These are phyloP conservation scores for Podarcis raffonei DNA, from an alignment of 2,113 vertebrate genomes.

Conservation along the genomic window DNA sequence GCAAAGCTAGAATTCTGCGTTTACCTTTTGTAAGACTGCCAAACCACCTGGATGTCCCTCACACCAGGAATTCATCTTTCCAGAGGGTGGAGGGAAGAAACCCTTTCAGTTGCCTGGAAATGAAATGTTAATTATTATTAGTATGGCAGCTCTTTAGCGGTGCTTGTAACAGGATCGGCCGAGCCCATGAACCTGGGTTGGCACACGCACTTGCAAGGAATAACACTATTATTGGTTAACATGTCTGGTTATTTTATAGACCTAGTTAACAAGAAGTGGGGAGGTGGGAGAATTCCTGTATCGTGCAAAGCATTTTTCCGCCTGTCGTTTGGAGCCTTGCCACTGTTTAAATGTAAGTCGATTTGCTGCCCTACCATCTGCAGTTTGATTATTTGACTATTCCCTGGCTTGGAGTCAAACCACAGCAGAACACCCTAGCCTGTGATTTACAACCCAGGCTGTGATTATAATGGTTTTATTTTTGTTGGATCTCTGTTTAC, in stretches of 20 bases:
- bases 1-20: background rate
- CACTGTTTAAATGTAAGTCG: slow-evolving; percentile 78
- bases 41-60: background rate
- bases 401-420: slow-evolving; percentile 79
- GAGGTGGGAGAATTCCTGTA: slow-evolving; percentile 59
- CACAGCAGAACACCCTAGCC: slow-evolving; percentile 74
- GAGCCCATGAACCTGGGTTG: rapidly evolving
- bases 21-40: background rate
- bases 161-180: background rate
- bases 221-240: slow-evolving; percentile 44
- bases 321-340: slow-evolving; percentile 67
- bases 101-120: background rate
- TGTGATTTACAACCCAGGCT: slow-evolving; percentile 76
- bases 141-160: rapidly evolving
- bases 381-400: slow-evolving; percentile 84
- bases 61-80: rapidly evolving
- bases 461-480: slow-evolving; percentile 79
- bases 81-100: rapidly evolving
- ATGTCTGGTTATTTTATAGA: slow-evolving; percentile 71
- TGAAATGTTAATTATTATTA: background rate
- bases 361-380: slow-evolving; percentile 78
- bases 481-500: slow-evolving; percentile 76
- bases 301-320: slow-evolving; percentile 53
- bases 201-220: slow-evolving; percentile 42
- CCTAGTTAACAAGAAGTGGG: slow-evolving; percentile 49